Percentiles rank a stretch among this genome's conserved stretches.
Conservation (phyloP, 2,113 vertebrate genomes). For the Notarius lentiginosus region DNA sequence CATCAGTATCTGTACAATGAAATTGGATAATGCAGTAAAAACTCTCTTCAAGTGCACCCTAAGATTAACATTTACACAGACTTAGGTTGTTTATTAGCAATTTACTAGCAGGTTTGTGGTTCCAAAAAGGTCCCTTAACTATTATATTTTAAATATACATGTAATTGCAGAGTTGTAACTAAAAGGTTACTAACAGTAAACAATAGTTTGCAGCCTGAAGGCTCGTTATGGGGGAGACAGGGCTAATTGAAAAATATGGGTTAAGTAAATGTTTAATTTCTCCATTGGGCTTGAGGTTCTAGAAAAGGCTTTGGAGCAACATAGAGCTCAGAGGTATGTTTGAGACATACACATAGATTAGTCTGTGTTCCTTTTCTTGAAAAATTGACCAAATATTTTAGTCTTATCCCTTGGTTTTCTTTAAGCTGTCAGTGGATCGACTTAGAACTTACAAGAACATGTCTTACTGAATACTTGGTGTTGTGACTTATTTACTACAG, state of each 20-base stretch:
- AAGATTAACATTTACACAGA: slow-evolving; percentile 46
- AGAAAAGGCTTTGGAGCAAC: slow-evolving; percentile 48
- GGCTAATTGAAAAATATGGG: slow-evolving; percentile 72
- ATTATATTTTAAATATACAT: slow-evolving; percentile 70
- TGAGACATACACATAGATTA: not conserved
- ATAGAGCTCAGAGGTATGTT: slow-evolving; percentile 35
- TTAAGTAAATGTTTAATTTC: slow-evolving; percentile 78
- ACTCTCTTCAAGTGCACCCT: not conserved
- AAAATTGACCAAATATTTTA: not conserved
- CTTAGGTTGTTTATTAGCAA: slow-evolving; percentile 59
- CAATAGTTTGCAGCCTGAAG: slow-evolving; percentile 53
- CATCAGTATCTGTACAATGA: slow-evolving; percentile 9
- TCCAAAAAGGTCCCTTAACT: slow-evolving; percentile 60
- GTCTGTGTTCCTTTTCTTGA: not conserved
- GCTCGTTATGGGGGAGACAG: slow-evolving; percentile 53
- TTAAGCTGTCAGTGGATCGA: not conserved
- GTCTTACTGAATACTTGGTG: not conserved
- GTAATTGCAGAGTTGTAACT: slow-evolving; percentile 64
- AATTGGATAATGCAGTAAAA: slow-evolving; percentile 34
- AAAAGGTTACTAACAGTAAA: slow-evolving; percentile 65
- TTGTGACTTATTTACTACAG: not conserved
- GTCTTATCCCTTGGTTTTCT: not conserved
- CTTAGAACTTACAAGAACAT: not conserved
- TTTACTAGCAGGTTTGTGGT: slow-evolving; percentile 64
- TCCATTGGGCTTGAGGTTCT: slow-evolving; percentile 53